These are phyloP conservation scores for Corbicula japonica DNA, from an alignment of 2,888 invertebrate species.

Conservation along the genomic window DNA sequence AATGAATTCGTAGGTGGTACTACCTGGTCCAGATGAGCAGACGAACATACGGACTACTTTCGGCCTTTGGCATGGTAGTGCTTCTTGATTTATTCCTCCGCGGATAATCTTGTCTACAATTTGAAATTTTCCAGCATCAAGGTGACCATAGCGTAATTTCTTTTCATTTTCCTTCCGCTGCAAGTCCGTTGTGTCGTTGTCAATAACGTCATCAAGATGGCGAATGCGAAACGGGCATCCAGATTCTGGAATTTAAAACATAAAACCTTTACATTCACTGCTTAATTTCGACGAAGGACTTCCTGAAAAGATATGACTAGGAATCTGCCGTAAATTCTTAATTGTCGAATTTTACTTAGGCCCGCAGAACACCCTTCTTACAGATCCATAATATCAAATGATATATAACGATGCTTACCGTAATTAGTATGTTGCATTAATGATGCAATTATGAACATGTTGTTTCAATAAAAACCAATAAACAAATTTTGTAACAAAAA, in stretches of 20 bases:
- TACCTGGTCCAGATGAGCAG: constrained; percentile 98
- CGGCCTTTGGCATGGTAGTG: constrained; percentile 96
- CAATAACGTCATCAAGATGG: constrained; percentile 73
- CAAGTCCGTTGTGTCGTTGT: constrained; percentile 54
- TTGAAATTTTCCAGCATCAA: constrained; percentile 59
- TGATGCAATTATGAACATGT: too few species aligned
- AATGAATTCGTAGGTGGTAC: neutral
- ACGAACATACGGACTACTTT: constrained; percentile 99
- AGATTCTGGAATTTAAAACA: constrained; percentile 38
- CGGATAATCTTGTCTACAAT: constrained; percentile 68
- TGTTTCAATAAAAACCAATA: too few species aligned
- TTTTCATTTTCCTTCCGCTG: constrained; percentile 57
- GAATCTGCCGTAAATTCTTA: too few species aligned
- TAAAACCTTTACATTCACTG: too few species aligned
- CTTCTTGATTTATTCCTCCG: constrained; percentile 87
- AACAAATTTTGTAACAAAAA: too few species aligned
- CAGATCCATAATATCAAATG: too few species aligned
- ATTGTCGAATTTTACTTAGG: too few species aligned
- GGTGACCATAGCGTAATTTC: constrained; percentile 69
- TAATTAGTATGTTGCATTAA: too few species aligned
- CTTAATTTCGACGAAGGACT: too few species aligned
- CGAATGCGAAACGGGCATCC: constrained; percentile 65
- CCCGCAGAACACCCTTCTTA: too few species aligned
- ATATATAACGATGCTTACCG: too few species aligned
- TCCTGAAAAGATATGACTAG: too few species aligned